These are phyloP conservation scores for Tautogolabrus adspersus DNA, from an alignment of 2,113 vertebrate genomes.

Conservation along the genomic window DNA sequence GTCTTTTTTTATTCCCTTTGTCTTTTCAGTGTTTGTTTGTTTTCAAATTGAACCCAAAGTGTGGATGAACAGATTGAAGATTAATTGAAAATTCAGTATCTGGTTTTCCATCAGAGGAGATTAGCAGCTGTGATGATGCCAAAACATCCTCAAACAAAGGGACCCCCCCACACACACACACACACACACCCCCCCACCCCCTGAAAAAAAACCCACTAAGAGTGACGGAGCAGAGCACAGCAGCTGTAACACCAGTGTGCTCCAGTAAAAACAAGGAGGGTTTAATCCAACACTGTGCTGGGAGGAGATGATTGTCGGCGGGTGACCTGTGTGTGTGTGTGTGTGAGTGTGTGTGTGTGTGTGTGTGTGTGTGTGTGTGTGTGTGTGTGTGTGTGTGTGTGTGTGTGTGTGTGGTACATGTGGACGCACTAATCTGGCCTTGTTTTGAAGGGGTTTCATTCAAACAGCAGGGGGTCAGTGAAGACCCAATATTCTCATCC, in stretches of 20 bases:
- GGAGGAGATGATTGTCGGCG: conserved; percentile 47
- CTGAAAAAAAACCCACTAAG: not conserved
- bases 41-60: conserved; percentile 5
- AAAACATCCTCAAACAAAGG: conserved; percentile 35
- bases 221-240: not conserved
- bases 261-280: conserved; percentile 38
- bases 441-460: conserved; percentile 57
- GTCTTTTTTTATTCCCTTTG: not conserved
- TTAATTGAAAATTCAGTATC: conserved; percentile 27
- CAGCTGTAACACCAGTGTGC: conserved; percentile 4
- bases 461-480: conserved; percentile 43
- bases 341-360: conserved; percentile 36
- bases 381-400: conserved; percentile 9
- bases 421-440: conserved; percentile 54
- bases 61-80: not conserved
- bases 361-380: too few species aligned
- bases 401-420: not conserved
- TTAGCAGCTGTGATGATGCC: conserved; percentile 17
- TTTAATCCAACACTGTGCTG: conserved; percentile 49
- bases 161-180: not conserved
- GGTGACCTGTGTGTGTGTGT: conserved; percentile 15
- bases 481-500: conserved; percentile 19
- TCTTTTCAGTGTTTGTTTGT: not conserved
- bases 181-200: not conserved
- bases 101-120: conserved; percentile 22